A percentile compares a stretch with the other conserved stretches of the same genome.
These are phyloP conservation scores for Alviniconcha strummeri DNA, from an alignment of 2,888 invertebrate genomes.

Conservation along the genomic window DNA sequence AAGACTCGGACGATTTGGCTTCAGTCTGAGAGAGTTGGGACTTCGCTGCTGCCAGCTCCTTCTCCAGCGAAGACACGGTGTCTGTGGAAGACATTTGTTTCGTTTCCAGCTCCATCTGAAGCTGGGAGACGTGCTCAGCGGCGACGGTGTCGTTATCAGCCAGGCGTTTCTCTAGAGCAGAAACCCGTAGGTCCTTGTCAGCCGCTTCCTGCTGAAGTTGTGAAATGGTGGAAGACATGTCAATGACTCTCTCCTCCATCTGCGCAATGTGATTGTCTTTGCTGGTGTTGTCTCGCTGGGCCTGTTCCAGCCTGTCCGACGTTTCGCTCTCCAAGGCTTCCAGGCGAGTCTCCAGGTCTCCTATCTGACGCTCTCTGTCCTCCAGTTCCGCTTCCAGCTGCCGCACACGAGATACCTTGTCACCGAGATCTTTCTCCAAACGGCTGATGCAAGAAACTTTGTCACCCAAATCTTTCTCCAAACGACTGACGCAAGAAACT, in stretches of 20 bases:
- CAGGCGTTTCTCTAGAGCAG: constrained; percentile 24
- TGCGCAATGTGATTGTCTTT: constrained; percentile 28
- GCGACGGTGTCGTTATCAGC: constrained; percentile 15
- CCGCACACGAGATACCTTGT: constrained; percentile 26
- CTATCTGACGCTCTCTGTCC: constrained; percentile 41
- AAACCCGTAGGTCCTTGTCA: constrained; percentile 22
- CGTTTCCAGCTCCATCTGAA: constrained; percentile 10
- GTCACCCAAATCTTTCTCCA: constrained; percentile 31
- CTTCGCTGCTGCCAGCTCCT: constrained; percentile 19
- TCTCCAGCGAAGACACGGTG: constrained; percentile 19
- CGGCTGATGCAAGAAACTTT: constrained; percentile 24
- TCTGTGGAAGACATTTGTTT: constrained; percentile 20
- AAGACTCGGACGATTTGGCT: not conserved
- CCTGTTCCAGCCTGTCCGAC: constrained; percentile 47
- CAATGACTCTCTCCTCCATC: constrained; percentile 40
- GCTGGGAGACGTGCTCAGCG: constrained; percentile 18
- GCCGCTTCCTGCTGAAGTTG: constrained; percentile 32
- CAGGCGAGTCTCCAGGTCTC: constrained; percentile 26
- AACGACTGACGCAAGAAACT: constrained; percentile 30
- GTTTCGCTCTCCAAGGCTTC: not conserved
- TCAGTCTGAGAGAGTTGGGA: constrained; percentile 5
- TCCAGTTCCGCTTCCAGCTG: constrained; percentile 26
- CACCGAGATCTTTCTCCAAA: constrained; percentile 15
- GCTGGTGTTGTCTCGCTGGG: constrained; percentile 44
- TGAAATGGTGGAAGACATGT: constrained; percentile 33